Percentiles rank a stretch among this genome's conserved stretches.
Evolutionary conservation across 1,140 invertebrate species (phyloP).

Genomic region (Nasonia giraulti): DNA sequence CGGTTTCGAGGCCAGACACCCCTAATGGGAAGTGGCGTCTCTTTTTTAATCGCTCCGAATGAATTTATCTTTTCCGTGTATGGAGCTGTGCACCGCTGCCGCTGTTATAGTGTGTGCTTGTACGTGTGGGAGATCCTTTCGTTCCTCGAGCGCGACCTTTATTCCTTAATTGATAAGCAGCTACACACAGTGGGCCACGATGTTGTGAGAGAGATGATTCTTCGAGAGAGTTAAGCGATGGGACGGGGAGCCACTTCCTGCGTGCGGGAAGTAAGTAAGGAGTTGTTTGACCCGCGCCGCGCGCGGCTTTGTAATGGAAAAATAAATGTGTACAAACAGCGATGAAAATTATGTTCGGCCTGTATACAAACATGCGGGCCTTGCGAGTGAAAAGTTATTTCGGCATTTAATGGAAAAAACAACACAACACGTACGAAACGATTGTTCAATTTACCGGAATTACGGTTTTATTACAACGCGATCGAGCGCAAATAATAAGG

Average conservation of each 20-base stretch:
- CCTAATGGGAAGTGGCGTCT: slow-evolving; percentile 14
- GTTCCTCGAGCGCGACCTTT: not conserved
- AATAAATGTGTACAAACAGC: too few species aligned
- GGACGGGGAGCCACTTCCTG: not conserved
- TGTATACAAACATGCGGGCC: too few species aligned
- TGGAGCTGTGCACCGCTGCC: not conserved
- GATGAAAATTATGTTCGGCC: too few species aligned
- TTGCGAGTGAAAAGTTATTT: too few species aligned
- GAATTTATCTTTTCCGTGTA: slow-evolving; percentile 23
- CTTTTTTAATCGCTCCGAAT: slow-evolving; percentile 5
- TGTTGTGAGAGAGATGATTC: not conserved
- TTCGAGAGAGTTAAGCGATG: not conserved
- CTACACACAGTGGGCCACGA: not conserved
- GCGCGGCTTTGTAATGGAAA: too few species aligned
- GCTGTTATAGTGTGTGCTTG: too few species aligned
- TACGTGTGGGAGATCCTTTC: not conserved
- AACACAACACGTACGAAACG: not conserved
- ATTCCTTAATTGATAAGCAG: slow-evolving; percentile 9
- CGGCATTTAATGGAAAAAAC: not conserved
- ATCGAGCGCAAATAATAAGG: too few species aligned
- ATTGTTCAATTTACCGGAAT: not conserved
- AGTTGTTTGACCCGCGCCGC: not conserved
- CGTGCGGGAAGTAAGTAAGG: not conserved
- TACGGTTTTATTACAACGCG: too few species aligned
- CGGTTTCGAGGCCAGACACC: slow-evolving; percentile 15